phyloP scores from a whole-genome alignment of 30 jellyfish, hydroid and myxozoan species.

The Aurelia aurita region DNA sequence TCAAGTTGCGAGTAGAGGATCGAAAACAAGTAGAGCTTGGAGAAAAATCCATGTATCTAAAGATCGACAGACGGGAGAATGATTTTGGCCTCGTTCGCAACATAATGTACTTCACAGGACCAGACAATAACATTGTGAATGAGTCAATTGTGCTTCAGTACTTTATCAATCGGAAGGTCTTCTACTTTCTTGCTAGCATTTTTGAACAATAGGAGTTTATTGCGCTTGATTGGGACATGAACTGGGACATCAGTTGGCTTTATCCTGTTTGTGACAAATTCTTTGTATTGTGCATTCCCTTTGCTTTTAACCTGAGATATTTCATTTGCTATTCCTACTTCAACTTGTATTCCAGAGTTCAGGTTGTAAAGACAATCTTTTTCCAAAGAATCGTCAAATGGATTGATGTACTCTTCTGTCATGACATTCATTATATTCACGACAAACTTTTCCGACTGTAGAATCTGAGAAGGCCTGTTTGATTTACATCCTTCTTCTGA shows the following conservation, averaged over 20 bases:
- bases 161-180: neutral
- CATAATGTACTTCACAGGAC: neutral
- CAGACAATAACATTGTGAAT: neutral
- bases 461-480: slow-evolving; percentile 17
- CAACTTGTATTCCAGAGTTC: too few relatives aligned
- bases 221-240: too few relatives aligned
- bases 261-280: too few relatives aligned
- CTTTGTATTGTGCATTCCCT: too few relatives aligned
- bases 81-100: neutral
- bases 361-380: slow-evolving; percentile 3
- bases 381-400: slow-evolving; percentile 25
- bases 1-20: neutral
- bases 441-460: slow-evolving; percentile 29
- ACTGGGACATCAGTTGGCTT: too few relatives aligned
- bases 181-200: too few relatives aligned
- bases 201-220: too few relatives aligned
- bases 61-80: neutral
- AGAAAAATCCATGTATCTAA: neutral
- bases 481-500: slow-evolving; percentile 1
- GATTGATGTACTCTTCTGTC: slow-evolving; percentile 30
- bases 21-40: neutral
- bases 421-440: slow-evolving; percentile 6
- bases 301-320: too few relatives aligned
- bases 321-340: too few relatives aligned
- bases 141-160: neutral